Base-by-base conservation (phyloP, 2,888 invertebrate genomes). In the Chymomyza caudatula region DNA sequence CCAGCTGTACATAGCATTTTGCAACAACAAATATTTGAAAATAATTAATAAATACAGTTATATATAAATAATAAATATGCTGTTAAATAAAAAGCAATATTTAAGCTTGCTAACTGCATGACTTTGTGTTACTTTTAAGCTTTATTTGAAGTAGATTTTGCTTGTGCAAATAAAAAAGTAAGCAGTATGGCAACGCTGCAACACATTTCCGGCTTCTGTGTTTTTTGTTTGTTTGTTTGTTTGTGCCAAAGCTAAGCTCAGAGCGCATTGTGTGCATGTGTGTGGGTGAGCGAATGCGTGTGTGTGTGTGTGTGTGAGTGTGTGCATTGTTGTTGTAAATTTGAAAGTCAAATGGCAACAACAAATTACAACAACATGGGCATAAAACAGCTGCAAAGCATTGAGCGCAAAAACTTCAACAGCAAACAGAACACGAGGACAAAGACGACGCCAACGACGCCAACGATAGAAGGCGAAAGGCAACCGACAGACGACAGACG, bases 281-380 rank as follows among this genome's bases (percentile, higher is more conserved):
- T 56, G 60, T 13, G 22, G 42, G 57, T 53, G 47, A 51, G 49
- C 15, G 25, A 23, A 19, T 47, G 59, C n/a, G 51, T 60, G 63
- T 37, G 44, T 67, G 68, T 68, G 55, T 59, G 62, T 49, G 47
- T 47, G 55, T 49, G 37, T 49, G 43, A 61, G 64, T 58, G 68
- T 73, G 74, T 68, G 81, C 74, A 71, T 78, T 82, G 70, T 85
- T 81, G 74, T 86, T 81, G 74, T 68, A 77, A 73, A 73, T 80
- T 87, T 85, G 84, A 85, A 87, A 87, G 86, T 86, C 86, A 85
- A 82, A 70, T 53, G 69, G 54, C 71, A 65, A 59, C 61, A 63
- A 64, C 86, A 37, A 37, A 37, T 37, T 37, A 37, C 29, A 86
- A 65, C 78, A 83, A 73, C 68, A 74, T 69, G 63, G 60, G 73